Percentiles rank a stretch among this genome's conserved stretches.
These are phyloP conservation scores for Himalopsyche japonica DNA, from an alignment of 2,888 invertebrate genomes.

Conservation along the genomic window DNA sequence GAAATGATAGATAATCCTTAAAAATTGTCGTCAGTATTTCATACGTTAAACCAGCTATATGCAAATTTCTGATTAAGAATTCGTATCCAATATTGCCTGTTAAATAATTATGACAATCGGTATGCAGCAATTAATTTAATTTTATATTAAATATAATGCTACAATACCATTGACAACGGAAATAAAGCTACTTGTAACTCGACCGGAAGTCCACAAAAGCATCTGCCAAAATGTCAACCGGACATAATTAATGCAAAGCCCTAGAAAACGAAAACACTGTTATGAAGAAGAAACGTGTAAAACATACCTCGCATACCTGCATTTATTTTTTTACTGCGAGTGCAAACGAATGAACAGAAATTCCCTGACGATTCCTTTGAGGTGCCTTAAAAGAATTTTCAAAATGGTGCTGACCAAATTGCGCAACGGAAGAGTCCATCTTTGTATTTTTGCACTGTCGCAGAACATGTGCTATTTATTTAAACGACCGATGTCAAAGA, in stretches of 20 bases:
- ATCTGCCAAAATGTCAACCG: background rate
- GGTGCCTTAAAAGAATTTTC: background rate
- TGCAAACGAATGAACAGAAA: background rate
- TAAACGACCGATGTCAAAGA: background rate
- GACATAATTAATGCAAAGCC: background rate
- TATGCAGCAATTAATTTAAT: no score
- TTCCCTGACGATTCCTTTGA: slow-evolving; percentile 4
- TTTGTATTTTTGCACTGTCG: background rate
- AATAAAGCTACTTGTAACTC: background rate
- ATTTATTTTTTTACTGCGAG: background rate
- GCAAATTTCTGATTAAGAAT: no score
- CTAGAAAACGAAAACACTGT: background rate
- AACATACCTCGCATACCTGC: background rate
- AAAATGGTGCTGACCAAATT: slow-evolving; percentile 13
- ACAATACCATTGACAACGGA: no score
- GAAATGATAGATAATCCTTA: no score
- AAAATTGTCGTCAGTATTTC: no score
- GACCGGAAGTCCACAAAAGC: background rate
- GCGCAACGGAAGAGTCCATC: slow-evolving; percentile 11
- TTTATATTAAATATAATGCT: no score
- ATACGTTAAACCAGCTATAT: no score
- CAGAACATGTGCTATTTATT: background rate
- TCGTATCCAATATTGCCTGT: no score
- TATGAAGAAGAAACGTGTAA: background rate
- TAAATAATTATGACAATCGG: no score